Conservation (phyloP, 2,113 vertebrate species). For the Bombycilla garrulus region DNA sequence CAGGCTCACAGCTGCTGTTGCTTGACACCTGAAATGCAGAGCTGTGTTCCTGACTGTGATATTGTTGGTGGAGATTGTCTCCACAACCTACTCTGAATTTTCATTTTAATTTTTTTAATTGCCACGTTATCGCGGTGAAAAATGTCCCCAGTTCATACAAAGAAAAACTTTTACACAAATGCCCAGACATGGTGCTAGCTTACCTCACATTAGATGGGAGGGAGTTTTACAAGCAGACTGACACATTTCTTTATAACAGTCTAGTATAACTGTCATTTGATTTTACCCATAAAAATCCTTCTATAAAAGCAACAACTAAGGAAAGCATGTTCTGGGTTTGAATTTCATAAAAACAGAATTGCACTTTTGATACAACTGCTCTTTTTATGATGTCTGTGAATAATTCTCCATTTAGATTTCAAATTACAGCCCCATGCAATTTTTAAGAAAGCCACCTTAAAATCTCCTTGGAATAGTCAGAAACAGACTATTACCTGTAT, state of each 20-base stretch:
- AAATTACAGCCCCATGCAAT: slow-evolving; percentile 53
- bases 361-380: slow-evolving; percentile 64
- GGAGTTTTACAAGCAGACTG: slow-evolving; percentile 53
- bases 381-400: slow-evolving; percentile 66
- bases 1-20: neutral
- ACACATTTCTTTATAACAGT: slow-evolving; percentile 56
- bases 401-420: slow-evolving; percentile 71
- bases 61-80: neutral
- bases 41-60: neutral
- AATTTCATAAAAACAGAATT: slow-evolving; percentile 69
- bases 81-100: neutral
- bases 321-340: slow-evolving; percentile 62
- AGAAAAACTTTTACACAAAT: neutral
- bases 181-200: neutral
- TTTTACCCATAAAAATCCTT: slow-evolving; percentile 62
- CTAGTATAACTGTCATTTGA: slow-evolving; percentile 63
- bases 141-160: neutral
- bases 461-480: slow-evolving; percentile 54
- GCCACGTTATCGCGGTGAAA: neutral
- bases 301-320: slow-evolving; percentile 60
- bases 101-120: neutral
- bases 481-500: slow-evolving; percentile 85
- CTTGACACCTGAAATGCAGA: neutral
- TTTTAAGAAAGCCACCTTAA: slow-evolving; percentile 65
- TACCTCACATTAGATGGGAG: neutral